phyloP scores from a whole-genome alignment of 2,113 vertebrate genomes.

The Rattus rattus region DNA sequence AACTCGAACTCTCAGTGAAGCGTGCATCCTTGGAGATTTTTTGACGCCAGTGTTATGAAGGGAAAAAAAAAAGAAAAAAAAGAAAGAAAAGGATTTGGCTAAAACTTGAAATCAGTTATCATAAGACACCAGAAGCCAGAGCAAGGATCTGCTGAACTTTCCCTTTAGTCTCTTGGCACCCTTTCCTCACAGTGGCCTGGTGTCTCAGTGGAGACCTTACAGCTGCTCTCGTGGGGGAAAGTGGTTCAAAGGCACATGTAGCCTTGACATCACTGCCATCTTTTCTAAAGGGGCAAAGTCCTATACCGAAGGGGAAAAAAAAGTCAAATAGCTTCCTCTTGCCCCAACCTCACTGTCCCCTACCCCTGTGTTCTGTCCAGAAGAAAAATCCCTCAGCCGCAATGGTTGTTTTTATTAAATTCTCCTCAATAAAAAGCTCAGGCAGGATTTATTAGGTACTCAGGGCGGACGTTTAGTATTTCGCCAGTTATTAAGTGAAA shows the following conservation, averaged over 20 bases:
- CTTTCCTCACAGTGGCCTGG: background rate
- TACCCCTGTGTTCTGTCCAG: slow-evolving; percentile 88
- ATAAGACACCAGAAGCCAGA: background rate
- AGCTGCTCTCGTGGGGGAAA: background rate
- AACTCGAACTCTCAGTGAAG: slow-evolving; percentile 77
- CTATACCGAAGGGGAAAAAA: slow-evolving; percentile 63
- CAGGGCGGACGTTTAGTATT: slow-evolving; percentile 99
- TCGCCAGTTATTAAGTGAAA: slow-evolving; percentile 99
- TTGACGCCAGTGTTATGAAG: slow-evolving; percentile 61
- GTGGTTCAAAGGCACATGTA: background rate
- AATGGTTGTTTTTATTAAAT: slow-evolving; percentile 99
- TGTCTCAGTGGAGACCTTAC: rapidly evolving
- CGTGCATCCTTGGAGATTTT: slow-evolving; percentile 62
- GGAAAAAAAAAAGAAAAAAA: background rate
- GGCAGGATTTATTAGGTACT: slow-evolving; percentile 99
- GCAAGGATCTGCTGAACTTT: background rate
- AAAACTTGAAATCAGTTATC: slow-evolving; percentile 70
- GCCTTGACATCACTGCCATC: rapidly evolving
- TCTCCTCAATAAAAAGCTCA: slow-evolving; percentile 99
- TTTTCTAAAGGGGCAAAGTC: slow-evolving; percentile 52
- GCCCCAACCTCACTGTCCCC: slow-evolving; percentile 81
- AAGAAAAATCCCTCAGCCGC: slow-evolving; percentile 97
- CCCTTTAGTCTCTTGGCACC: background rate
- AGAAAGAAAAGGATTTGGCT: slow-evolving; percentile 53
- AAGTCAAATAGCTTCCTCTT: slow-evolving; percentile 80